A percentile compares a stretch with the other conserved stretches of the same genome.
These are phyloP conservation scores for Diabrotica balteata DNA, from an alignment of 2,888 invertebrate species.

Conservation along the genomic window DNA sequence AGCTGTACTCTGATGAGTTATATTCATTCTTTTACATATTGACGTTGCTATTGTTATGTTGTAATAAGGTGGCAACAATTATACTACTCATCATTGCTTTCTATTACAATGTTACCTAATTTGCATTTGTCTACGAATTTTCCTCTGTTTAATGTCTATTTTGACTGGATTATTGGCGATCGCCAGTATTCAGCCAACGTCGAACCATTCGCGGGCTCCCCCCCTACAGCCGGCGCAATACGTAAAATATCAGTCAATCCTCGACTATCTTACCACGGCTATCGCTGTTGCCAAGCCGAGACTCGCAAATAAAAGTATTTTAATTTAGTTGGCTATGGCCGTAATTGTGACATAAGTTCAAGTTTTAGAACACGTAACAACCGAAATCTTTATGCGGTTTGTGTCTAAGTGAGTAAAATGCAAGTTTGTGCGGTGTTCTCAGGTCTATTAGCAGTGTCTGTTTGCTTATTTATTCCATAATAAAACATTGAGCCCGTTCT, in stretches of 20 bases:
- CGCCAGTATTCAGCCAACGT: conserved; percentile 22
- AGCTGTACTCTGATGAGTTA: no score
- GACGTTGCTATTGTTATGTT: neutral
- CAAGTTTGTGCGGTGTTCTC: neutral
- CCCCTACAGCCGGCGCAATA: conserved; percentile 31
- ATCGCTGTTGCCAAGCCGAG: conserved; percentile 30
- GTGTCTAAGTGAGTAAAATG: neutral
- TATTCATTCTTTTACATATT: neutral
- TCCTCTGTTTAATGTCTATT: no score
- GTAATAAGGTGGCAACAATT: conserved; percentile 1
- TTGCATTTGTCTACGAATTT: no score
- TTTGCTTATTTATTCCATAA: neutral
- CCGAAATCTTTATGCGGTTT: conserved; percentile 2
- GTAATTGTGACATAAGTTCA: conserved; percentile 15
- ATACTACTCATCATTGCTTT: neutral
- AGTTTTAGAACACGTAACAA: conserved; percentile 5
- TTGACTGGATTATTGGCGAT: conserved; percentile 9
- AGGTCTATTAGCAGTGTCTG: neutral
- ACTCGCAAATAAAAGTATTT: conserved; percentile 29
- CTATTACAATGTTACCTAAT: no score
- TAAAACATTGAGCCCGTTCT: no score
- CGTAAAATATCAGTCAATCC: conserved; percentile 40
- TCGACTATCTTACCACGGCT: conserved; percentile 33
- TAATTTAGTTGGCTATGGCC: conserved; percentile 13
- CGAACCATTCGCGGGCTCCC: conserved; percentile 31